Percentiles rank a stretch among this genome's conserved stretches.
Evolutionary conservation across 2,888 invertebrate genomes (phyloP).

Genomic region (Syritta pipiens): DNA sequence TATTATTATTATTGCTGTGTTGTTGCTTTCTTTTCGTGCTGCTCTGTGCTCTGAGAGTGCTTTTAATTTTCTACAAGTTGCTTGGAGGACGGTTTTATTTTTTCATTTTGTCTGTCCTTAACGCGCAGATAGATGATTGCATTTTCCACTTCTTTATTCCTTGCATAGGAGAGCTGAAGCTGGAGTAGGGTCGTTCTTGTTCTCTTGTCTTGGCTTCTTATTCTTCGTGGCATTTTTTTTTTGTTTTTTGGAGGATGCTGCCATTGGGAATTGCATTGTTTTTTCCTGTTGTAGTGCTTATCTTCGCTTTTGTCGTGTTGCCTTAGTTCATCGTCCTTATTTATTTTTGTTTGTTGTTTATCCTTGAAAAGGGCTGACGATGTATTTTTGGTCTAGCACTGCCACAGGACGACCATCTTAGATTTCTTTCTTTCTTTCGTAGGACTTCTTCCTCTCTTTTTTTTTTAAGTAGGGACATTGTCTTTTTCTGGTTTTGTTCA

Average conservation of each 20-base stretch:
- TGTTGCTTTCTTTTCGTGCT: constrained; percentile 1
- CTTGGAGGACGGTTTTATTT: background rate
- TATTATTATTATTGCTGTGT: constrained; percentile 30
- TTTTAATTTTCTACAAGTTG: constrained; percentile 43
- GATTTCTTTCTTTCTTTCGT: constrained; percentile 1
- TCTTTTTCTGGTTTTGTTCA: constrained; percentile 9
- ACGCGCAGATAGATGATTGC: constrained; percentile 51
- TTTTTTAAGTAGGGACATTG: constrained; percentile 21
- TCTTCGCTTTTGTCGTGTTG: constrained; percentile 20
- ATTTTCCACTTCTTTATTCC: constrained; percentile 49
- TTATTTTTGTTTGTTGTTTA: constrained; percentile 26
- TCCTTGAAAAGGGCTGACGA: constrained; percentile 40
- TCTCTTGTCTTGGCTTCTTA: constrained; percentile 10
- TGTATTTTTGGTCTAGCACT: constrained; percentile 23
- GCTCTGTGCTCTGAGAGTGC: constrained; percentile 12
- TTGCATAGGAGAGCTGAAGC: too few relatives aligned
- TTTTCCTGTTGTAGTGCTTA: constrained; percentile 41
- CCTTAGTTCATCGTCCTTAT: constrained; percentile 25
- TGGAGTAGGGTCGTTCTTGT: too few relatives aligned
- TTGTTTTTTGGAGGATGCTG: constrained; percentile 19
- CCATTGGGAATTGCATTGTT: constrained; percentile 49
- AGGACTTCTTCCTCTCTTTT: constrained; percentile 11
- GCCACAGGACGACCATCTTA: background rate
- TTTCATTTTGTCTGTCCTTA: constrained; percentile 15
- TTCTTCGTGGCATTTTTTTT: constrained; percentile 3